phyloP scores from a whole-genome alignment of 2,113 vertebrate species.

The Eidolon helvum region DNA sequence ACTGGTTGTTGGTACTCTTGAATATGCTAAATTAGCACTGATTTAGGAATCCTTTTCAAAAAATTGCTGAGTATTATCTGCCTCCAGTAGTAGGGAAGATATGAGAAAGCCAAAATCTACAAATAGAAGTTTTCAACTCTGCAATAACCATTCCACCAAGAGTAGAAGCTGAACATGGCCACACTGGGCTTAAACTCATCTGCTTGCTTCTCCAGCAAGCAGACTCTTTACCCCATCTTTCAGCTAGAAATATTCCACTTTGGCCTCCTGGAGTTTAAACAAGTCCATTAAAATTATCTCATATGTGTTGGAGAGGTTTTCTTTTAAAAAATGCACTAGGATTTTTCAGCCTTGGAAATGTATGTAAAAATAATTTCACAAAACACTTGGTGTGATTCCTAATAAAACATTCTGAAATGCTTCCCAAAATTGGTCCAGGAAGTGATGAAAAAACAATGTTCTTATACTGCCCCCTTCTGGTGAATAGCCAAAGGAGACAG shows the following conservation, averaged over 20 bases:
- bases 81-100: neutral
- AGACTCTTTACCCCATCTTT: neutral
- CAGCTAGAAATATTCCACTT: constrained; percentile 47
- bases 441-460: constrained; percentile 50
- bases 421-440: constrained; percentile 21
- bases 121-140: neutral
- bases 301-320: neutral
- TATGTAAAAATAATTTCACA: constrained; percentile 80
- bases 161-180: neutral
- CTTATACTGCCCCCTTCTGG: constrained; percentile 80
- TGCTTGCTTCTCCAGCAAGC: neutral
- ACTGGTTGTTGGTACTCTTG: neutral
- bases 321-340: constrained; percentile 50
- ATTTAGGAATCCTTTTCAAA: neutral
- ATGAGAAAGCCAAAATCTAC: neutral
- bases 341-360: constrained; percentile 76
- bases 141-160: neutral
- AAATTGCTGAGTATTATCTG: neutral
- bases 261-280: constrained; percentile 65
- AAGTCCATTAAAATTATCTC: constrained; percentile 66
- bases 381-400: constrained; percentile 76
- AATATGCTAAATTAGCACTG: constrained; percentile 13
- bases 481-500: neutral
- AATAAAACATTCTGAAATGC: constrained; percentile 76
- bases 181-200: neutral